phyloP scores from a whole-genome alignment of 2,888 invertebrate genomes.

The Chouioia cunea region DNA sequence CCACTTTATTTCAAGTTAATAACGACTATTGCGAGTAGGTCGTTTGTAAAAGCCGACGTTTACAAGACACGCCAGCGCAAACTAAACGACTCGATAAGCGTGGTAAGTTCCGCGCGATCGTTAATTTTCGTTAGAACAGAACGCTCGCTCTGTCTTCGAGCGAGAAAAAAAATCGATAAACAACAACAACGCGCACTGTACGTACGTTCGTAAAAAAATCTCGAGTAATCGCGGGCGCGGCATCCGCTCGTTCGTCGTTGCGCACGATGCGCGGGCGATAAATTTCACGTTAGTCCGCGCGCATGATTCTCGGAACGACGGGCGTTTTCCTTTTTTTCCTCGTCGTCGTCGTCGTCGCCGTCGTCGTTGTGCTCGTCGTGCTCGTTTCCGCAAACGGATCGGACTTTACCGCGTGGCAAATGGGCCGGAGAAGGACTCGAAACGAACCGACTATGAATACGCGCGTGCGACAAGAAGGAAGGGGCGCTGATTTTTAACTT shows the following conservation, averaged over 20 bases:
- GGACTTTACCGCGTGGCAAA: conserved; percentile 35
- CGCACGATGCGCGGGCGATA: conserved; percentile 24
- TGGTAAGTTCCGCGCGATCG: conserved; percentile 3
- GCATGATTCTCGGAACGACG: conserved; percentile 28
- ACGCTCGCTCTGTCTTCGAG: neutral
- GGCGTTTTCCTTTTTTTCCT: neutral
- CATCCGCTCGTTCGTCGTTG: conserved; percentile 31
- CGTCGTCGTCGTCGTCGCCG: neutral
- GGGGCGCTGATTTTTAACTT: conserved; percentile 23
- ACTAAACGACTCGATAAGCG: conserved; percentile 24
- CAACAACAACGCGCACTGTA: too few species aligned
- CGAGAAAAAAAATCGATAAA: too few species aligned
- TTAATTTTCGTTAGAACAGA: conserved; percentile 32
- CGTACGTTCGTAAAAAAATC: neutral
- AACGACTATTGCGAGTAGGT: too few species aligned
- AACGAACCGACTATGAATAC: neutral
- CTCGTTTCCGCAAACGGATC: neutral
- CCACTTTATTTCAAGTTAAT: too few species aligned
- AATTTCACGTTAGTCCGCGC: conserved; percentile 21
- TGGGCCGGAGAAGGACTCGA: conserved; percentile 17
- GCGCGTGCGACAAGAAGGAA: conserved; percentile 13
- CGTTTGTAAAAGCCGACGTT: too few species aligned
- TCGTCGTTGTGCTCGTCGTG: conserved; percentile 1
- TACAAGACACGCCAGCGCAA: neutral
- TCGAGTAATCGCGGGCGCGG: neutral